These are phyloP conservation scores for Sciurus carolinensis DNA, from an alignment of 2,797 vertebrate genomes.

Conservation along the genomic window DNA sequence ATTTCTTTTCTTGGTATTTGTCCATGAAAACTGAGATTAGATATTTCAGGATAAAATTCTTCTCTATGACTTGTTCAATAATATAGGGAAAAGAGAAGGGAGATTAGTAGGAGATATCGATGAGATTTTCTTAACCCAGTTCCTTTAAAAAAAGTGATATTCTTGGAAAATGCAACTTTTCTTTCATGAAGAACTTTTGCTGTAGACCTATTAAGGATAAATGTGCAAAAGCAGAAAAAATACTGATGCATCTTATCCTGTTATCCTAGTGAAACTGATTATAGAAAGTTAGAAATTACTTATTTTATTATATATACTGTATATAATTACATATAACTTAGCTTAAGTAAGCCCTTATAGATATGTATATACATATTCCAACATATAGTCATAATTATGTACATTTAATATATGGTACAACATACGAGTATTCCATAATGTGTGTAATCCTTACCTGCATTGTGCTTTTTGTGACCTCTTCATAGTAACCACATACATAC, in stretches of 20 bases:
- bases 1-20: background rate
- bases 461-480: background rate
- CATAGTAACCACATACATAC: no score
- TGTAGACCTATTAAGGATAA: no score
- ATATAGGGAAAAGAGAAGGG: background rate
- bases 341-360: background rate
- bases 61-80: accelerated
- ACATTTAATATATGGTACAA: background rate
- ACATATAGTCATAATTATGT: background rate
- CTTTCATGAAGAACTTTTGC: background rate
- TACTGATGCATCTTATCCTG: background rate
- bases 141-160: background rate
- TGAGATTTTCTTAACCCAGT: background rate
- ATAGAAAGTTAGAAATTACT: background rate
- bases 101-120: background rate
- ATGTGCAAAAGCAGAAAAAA: background rate
- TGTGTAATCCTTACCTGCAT: background rate
- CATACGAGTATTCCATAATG: background rate
- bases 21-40: background rate
- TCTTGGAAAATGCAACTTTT: background rate
- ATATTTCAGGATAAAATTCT: background rate
- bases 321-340: background rate
- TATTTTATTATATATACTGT: background rate
- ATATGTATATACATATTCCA: background rate
- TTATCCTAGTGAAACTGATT: background rate